Base-by-base conservation (phyloP, 1,140 invertebrate genomes). In the Cardiocondyla obscurior region DNA sequence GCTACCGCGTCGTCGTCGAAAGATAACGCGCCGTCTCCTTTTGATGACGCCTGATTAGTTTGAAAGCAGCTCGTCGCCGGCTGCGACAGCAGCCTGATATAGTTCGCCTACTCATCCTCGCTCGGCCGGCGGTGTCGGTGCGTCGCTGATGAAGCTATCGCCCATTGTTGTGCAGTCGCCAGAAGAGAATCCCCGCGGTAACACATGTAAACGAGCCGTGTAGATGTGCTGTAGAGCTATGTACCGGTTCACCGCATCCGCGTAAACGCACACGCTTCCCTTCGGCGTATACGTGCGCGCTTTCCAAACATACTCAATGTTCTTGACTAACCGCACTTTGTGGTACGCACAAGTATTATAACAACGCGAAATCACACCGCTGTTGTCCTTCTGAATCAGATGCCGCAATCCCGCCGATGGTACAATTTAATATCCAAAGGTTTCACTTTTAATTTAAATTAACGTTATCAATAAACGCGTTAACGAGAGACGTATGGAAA, bases 141-240 rank as follows among this genome's bases (percentile, higher is more conserved):
- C 79, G 73, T 42, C 49, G 81, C 73, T 90, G 90, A 91, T 91
- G 89, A 90, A 91, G 88, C 87, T 87, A 90, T 90, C 87, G 81
- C 33, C 88, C 86, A 92, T 92, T 91, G 89, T 90, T 83, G 77
- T 60, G 76, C 84, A 86, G 53, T 57, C 72, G 73, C 69, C 49
- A 85, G 79, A 82, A 83, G 85, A 85, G 79, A 90, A 90, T 90
- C 87, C 88, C 88, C 85, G 58, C 62, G 90, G 86, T 89, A 92
- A 92, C 91, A 91, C 87, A 90, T 91, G 92, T 91, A 90, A 91
- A 90, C 87, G 89, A 90, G 69, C 55, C 58, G 19, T 67, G 55
- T 70, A 81, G 82, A 79, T 51, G 81, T 73, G 81, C 67, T 62
- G 33, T 42, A 25, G 39, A 33, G 51, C 44, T 74, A 16, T 76